phyloP scores from a whole-genome alignment of 2,888 invertebrate species.

The Cephus nigrinus region DNA sequence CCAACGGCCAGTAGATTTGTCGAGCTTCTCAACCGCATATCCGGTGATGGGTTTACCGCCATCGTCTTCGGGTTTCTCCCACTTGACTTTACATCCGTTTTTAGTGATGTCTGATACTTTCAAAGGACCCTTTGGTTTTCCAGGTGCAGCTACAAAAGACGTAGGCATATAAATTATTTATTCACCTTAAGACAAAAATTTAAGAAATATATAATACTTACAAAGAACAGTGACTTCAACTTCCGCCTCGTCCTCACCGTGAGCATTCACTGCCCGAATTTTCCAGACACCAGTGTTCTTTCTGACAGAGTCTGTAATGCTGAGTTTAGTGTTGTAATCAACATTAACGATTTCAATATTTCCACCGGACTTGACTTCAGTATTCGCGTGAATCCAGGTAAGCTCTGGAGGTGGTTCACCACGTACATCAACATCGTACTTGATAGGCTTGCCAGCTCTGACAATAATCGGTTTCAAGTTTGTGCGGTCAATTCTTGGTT shows the following conservation, averaged over 20 bases:
- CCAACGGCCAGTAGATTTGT: constrained; percentile 92
- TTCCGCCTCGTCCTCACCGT: constrained; percentile 92
- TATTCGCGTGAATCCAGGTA: constrained; percentile 88
- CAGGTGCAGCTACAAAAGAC: constrained; percentile 74
- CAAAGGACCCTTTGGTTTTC: constrained; percentile 89
- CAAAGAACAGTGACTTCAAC: constrained; percentile 91
- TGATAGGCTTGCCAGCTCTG: constrained; percentile 91
- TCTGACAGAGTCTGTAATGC: constrained; percentile 81
- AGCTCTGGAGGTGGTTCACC: constrained; percentile 97
- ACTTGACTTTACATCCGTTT: constrained; percentile 88
- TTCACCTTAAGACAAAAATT: constrained; percentile 1
- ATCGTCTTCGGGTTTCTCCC: constrained; percentile 95
- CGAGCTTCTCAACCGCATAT: constrained; percentile 93
- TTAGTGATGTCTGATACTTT: constrained; percentile 91
- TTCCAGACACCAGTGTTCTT: constrained; percentile 92
- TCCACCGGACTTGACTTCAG: constrained; percentile 78
- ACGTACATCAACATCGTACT: constrained; percentile 91
- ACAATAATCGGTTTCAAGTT: constrained; percentile 90
- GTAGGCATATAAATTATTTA: constrained; percentile 11
- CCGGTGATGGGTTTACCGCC: constrained; percentile 94
- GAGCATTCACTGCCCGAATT: constrained; percentile 89
- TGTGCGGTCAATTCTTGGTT: constrained; percentile 96
- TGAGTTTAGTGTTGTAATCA: constrained; percentile 90
- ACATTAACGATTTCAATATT: constrained; percentile 84
- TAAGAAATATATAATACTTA: constrained; percentile 58